phyloP scores from a whole-genome alignment of 2,888 invertebrate species.

The Unio delphinus region DNA sequence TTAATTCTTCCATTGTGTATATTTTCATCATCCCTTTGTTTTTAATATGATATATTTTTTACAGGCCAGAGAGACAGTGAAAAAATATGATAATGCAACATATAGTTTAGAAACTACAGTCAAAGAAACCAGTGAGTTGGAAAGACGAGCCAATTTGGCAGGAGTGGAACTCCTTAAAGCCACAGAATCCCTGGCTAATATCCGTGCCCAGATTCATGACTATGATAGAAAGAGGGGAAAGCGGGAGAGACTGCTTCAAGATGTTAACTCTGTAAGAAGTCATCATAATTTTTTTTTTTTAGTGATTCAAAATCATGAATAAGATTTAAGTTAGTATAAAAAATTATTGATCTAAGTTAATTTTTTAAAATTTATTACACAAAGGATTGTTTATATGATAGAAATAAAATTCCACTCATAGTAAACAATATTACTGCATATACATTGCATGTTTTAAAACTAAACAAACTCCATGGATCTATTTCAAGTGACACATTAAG shows the following conservation, averaged over 20 bases:
- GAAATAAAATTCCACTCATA: no score
- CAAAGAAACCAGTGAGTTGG: constrained; percentile 61
- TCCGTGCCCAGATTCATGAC: constrained; percentile 53
- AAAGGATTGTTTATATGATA: no score
- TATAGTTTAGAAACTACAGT: constrained; percentile 46
- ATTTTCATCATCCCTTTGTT: background rate
- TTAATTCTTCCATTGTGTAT: background rate
- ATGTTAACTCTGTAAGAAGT: constrained; percentile 55
- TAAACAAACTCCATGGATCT: no score
- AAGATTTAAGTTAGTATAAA: no score
- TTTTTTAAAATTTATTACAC: no score
- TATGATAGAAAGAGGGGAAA: constrained; percentile 46
- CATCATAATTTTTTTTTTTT: no score
- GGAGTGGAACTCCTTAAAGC: constrained; percentile 60
- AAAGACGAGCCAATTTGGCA: constrained; percentile 60
- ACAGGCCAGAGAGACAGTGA: constrained; percentile 53
- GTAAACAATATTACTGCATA: no score
- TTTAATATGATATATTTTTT: constrained; percentile 2
- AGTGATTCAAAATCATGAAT: no score
- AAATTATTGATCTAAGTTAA: no score
- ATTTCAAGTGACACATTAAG: no score
- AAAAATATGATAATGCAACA: constrained; percentile 57
- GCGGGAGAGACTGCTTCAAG: constrained; percentile 57
- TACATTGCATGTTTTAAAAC: no score
- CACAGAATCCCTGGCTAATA: constrained; percentile 47